Evolutionary conservation across 2,797 vertebrate genomes (phyloP), one percentile per base, ranked within the genome.

Genomic region (Chiloscyllium punctatum): DNA sequence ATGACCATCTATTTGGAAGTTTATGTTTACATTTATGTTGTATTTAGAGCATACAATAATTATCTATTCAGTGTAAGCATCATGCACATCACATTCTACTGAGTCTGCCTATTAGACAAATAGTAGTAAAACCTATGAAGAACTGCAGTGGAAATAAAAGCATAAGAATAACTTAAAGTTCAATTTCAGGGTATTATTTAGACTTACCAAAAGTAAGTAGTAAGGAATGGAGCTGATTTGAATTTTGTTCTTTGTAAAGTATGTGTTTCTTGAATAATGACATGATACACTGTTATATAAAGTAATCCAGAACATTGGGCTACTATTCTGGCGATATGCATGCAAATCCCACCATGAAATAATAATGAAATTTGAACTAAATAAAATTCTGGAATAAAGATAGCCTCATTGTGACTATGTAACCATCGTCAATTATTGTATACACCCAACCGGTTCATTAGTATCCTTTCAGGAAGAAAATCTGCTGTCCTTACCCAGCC

Each of bases 41-140:
- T 90, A 90, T 62, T n/a, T 90, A 66, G 87, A n/a, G 87, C 57
- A 90, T 66, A 62, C 15, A 90, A n/a, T 62, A 62, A 66, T 90
- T 90, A 30, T 15, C 33, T 90, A 90, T 90, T 30, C 30, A 66
- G 87, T 13, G 16, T 42, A 42, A 16, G 79, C n/a, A 37, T 90
- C n/a, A 90, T 33, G 30, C 53, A 90, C n/a, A 13, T n/a, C 53
- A 66, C n/a, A 57, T 62, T 90, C 5, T 90, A 66, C n/a, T 33
- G 87, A 33, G 57, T 62, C 53, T 90, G n/a, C 57, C 15, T 3
- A 90, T 90, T 90, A 53, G 87, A 7, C 66, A 66, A 66, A 90
- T 90, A 62, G 15, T 6, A 13, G 87, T 66, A 4, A 30, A 11
- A 13, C 30, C 57, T 88, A 48, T 57, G 51, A 13, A 53, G 86